phyloP scores from a whole-genome alignment of 2,797 vertebrate species.

The Catostomus latipinnis region DNA sequence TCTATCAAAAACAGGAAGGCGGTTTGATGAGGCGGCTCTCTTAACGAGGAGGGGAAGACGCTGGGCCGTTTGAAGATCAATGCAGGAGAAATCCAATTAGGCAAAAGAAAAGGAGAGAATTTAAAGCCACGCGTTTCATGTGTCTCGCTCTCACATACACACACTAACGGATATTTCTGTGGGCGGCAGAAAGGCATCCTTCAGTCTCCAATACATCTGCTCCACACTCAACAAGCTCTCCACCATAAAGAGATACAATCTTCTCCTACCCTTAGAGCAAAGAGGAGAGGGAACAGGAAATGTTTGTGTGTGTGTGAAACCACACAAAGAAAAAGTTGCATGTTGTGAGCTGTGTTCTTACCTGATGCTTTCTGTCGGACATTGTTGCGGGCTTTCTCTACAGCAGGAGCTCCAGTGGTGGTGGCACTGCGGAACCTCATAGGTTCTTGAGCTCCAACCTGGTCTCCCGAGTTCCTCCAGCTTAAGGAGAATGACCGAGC shows the following conservation, averaged over 20 bases:
- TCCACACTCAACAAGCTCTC: conserved; percentile 69
- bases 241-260: conserved; percentile 59
- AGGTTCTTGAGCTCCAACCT: conserved; percentile 82
- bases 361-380: conserved; percentile 95
- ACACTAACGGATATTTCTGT: conserved; percentile 55
- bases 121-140: conserved; percentile 73
- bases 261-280: conserved; percentile 49
- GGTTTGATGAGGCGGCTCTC: conserved; percentile 77
- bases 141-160: conserved; percentile 53
- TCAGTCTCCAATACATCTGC: conserved; percentile 68
- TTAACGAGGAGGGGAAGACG: conserved; percentile 64
- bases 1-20: conserved; percentile 77
- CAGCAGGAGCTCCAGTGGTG: conserved; percentile 93
- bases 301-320: background rate
- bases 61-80: conserved; percentile 80
- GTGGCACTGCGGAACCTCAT: conserved; percentile 97
- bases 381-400: conserved; percentile 93
- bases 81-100: conserved; percentile 83
- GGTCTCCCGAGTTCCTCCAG: conserved; percentile 91
- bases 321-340: background rate
- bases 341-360: conserved; percentile 65
- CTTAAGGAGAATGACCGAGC: conserved; percentile 94
- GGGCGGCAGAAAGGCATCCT: conserved; percentile 57
- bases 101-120: conserved; percentile 74
- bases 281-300: conserved; percentile 24